Base-by-base conservation (phyloP, 1,140 invertebrate genomes). In the Heliconius himera region DNA sequence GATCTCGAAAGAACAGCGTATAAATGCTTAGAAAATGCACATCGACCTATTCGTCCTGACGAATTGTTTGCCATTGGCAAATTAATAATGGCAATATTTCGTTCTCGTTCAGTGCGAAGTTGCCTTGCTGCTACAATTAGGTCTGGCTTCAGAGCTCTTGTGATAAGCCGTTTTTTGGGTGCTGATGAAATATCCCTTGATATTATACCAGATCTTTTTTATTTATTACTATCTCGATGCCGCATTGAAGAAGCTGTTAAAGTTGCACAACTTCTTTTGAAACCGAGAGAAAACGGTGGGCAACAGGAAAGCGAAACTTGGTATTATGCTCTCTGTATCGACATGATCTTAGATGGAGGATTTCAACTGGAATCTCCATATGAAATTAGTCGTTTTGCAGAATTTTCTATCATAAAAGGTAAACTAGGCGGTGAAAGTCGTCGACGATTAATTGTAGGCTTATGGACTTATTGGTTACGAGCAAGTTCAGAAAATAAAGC, bases 261-360 rank as follows among this genome's bases (percentile, higher is more conserved):
- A 60, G 80, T 94, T 33, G 72, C 89, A 20, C 88, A 88, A 78
- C 78, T 93, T 70, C 74, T 88, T 16, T 82, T 89, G 56, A 82
- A 85, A 41, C 83, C 92, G 38, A 81, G 83, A n/a, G 83, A 89
- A 76, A 87, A 87, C 46, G 80, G 87, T 70, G 77, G 79, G 51
- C 84, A 89, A 38, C 79, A 83, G 20, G 89, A 89, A 70, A 88
- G 84, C 78, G 89, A 93, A 83, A 90, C 90, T 20, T 94, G 90
- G 90, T 95, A 95, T 82, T 92, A 94, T 80, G 92, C 94, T 16
- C 85, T 95, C 49, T 94, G 93, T 75, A 89, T 95, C 22, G 95
- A 95, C 41, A 80, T 95, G 81, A 91, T 95, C 77, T 81, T 95
- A 36, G 93, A 95, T 78, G 91, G 90, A 22, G 94, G 94, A 46